Percentiles rank a stretch among this genome's conserved stretches.
These are phyloP conservation scores for Cosmopolites sordidus DNA, from an alignment of 2,888 invertebrate genomes.

Conservation along the genomic window DNA sequence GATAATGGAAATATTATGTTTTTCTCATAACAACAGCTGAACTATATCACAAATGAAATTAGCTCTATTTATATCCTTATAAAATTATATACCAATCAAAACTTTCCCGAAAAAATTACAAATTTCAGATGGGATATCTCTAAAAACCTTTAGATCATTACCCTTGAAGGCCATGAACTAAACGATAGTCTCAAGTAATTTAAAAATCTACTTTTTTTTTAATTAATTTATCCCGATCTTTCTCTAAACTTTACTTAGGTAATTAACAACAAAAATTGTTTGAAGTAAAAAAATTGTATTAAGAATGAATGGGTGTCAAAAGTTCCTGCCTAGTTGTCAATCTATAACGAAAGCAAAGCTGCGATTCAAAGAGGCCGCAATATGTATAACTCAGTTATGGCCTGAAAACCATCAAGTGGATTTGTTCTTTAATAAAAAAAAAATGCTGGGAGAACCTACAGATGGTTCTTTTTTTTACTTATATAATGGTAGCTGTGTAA, in stretches of 20 bases:
- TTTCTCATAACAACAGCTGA: background rate
- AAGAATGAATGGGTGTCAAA: slow-evolving; percentile 22
- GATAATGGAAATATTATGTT: slow-evolving; percentile 17
- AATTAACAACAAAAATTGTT: background rate
- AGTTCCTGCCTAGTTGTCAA: slow-evolving; percentile 25
- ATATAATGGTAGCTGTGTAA: slow-evolving; percentile 39
- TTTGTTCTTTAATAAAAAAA: slow-evolving; percentile 10
- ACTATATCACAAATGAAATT: background rate
- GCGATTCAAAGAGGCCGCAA: slow-evolving; percentile 4
- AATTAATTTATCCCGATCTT: too few species aligned
- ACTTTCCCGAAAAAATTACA: background rate
- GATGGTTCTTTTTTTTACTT: slow-evolving; percentile 46
- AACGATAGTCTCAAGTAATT: background rate
- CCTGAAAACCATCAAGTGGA: background rate
- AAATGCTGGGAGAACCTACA: slow-evolving; percentile 38
- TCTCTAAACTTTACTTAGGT: too few species aligned
- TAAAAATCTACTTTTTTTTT: too few species aligned
- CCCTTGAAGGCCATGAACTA: slow-evolving; percentile 9
- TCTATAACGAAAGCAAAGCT: slow-evolving; percentile 12
- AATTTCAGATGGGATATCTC: background rate
- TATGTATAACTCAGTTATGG: background rate
- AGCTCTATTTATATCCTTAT: too few species aligned
- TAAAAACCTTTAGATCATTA: slow-evolving; percentile 3
- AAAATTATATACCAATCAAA: background rate
- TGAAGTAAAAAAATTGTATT: slow-evolving; percentile 14